Conservation (phyloP, 2,113 vertebrate species). For the Helogale parvula region DNA sequence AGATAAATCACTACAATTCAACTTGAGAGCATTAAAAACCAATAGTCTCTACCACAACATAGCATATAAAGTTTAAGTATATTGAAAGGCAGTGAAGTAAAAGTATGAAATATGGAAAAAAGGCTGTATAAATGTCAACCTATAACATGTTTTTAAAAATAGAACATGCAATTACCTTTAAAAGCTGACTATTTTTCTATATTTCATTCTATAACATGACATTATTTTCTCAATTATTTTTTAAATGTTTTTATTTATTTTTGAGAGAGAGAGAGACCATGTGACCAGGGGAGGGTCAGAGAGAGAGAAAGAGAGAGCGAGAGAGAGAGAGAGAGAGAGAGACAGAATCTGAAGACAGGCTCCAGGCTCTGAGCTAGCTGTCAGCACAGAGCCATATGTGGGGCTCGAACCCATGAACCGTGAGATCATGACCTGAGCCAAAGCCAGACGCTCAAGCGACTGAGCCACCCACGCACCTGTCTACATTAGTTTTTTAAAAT, state of each 20-base stretch:
- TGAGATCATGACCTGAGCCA: too few species aligned
- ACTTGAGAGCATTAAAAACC: constrained; percentile 54
- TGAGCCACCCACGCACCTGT: too few species aligned
- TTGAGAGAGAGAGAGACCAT: too few species aligned
- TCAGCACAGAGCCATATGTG: too few species aligned
- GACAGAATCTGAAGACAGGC: too few species aligned
- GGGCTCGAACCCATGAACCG: too few species aligned
- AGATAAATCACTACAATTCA: constrained; percentile 48
- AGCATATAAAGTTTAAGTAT: background rate
- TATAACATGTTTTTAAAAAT: background rate
- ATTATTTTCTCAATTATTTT: background rate
- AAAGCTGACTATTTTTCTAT: background rate
- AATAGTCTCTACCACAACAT: background rate
- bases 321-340: too few species aligned
- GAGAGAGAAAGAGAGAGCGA: too few species aligned
- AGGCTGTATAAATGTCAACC: background rate
- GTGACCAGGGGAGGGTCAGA: too few species aligned
- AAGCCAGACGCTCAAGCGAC: too few species aligned
- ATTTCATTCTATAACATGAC: background rate
- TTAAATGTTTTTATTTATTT: too few species aligned
- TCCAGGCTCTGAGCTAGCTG: too few species aligned
- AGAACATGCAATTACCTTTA: background rate
- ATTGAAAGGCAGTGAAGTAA: background rate
- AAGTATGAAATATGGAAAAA: background rate
- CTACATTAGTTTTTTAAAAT: background rate